Conservation (phyloP, 1,140 invertebrate genomes). For the Caenorhabditis latens region DNA sequence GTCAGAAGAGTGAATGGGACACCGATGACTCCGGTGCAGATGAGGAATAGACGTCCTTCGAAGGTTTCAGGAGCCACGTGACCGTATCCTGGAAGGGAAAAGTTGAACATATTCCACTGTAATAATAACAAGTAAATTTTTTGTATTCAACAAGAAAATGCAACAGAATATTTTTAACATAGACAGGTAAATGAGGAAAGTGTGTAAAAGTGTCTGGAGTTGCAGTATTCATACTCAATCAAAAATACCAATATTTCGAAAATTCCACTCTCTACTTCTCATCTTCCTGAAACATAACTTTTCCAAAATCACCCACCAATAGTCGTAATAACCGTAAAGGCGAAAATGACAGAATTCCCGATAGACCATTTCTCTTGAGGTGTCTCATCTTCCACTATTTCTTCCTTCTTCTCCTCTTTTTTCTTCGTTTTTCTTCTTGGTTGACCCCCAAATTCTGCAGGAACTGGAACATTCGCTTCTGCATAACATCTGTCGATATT, state of each 20-base stretch:
- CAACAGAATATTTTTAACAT: too few relatives aligned
- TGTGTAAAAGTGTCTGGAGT: too few relatives aligned
- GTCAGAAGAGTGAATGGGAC: slow-evolving; percentile 72
- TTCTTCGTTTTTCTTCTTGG: slow-evolving; percentile 20
- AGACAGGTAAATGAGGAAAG: too few relatives aligned
- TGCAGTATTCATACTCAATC: too few relatives aligned
- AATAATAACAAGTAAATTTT: too few relatives aligned
- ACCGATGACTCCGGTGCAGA: slow-evolving; percentile 73
- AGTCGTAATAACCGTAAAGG: slow-evolving; percentile 68
- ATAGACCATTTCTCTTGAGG: slow-evolving; percentile 61
- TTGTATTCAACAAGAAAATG: too few relatives aligned
- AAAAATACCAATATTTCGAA: too few relatives aligned
- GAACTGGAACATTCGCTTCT: slow-evolving; percentile 30
- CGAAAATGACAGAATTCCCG: slow-evolving; percentile 66
- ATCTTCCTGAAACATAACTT: too few relatives aligned
- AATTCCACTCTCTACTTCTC: too few relatives aligned
- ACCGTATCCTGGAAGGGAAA: slow-evolving; percentile 79
- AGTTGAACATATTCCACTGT: too few relatives aligned
- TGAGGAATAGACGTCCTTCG: slow-evolving; percentile 70
- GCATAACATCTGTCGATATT: slow-evolving; percentile 36
- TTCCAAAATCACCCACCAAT: slow-evolving; percentile 53
- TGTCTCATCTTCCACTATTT: neutral
- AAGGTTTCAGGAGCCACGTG: slow-evolving; percentile 80
- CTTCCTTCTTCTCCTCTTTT: slow-evolving; percentile 7
- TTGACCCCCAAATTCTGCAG: neutral